A percentile compares a stretch with the other conserved stretches of the same genome.
phyloP scores from a whole-genome alignment of 2,113 vertebrate species.

The Tyrannus savana region DNA sequence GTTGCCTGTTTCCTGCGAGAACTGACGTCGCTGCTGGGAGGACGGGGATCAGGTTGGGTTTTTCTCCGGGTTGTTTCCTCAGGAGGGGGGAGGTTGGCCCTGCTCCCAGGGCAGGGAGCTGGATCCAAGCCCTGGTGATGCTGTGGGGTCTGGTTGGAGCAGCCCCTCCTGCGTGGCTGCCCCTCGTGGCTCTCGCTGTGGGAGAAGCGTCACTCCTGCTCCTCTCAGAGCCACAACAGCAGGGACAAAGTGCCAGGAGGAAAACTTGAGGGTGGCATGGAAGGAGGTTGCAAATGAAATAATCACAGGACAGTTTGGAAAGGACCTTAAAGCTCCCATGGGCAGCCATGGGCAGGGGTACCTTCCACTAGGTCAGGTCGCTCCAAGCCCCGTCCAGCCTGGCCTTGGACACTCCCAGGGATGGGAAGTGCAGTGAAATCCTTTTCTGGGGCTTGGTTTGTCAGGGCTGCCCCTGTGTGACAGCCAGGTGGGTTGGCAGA shows the following conservation, averaged over 20 bases:
- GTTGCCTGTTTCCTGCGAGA: neutral
- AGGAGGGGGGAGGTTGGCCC: neutral
- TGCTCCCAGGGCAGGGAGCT: neutral
- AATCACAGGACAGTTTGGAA: neutral
- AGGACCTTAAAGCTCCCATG: too few species aligned
- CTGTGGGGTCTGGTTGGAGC: neutral
- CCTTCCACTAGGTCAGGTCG: neutral
- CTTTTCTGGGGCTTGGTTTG: neutral
- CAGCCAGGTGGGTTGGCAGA: neutral
- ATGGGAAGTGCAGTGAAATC: neutral
- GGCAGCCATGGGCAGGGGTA: neutral
- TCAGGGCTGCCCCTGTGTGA: neutral
- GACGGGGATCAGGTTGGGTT: neutral
- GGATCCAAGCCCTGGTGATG: neutral
- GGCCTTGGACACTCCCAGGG: neutral
- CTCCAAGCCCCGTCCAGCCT: neutral
- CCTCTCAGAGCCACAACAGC: rapidly evolving
- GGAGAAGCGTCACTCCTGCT: neutral
- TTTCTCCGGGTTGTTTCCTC: neutral
- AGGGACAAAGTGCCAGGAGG: neutral
- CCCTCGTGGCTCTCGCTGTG: neutral
- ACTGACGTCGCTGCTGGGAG: neutral
- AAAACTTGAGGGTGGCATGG: neutral
- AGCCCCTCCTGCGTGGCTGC: neutral
- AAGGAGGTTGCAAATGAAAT: neutral